Percentiles rank a stretch among this genome's conserved stretches.
phyloP scores from a whole-genome alignment of 2,797 vertebrate species.

The Loris lydekkerianus region DNA sequence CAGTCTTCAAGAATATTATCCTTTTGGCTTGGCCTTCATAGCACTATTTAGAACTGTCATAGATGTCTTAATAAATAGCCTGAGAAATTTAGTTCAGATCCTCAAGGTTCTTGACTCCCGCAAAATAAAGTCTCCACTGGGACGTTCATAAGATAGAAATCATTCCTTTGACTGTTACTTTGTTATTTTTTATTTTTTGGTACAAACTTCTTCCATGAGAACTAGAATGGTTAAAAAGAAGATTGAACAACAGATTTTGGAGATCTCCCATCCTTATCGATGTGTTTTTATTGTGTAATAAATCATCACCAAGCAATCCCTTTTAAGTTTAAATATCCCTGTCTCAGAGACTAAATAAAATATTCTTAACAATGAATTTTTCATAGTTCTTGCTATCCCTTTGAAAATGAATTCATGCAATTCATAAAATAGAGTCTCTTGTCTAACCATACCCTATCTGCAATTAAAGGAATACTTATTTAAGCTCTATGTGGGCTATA shows the following conservation, averaged over 20 bases:
- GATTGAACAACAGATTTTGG: conserved; percentile 1
- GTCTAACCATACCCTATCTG: not conserved
- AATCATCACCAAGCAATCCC: not conserved
- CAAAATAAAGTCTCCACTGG: conserved; percentile 13
- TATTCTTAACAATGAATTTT: not conserved
- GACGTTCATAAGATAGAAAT: conserved; percentile 49
- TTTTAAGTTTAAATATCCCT: not conserved
- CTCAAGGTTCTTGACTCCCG: not conserved
- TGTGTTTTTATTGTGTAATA: not conserved
- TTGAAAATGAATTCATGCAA: conserved; percentile 10
- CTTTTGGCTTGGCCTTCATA: not conserved
- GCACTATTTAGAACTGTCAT: not conserved
- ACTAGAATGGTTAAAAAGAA: not conserved
- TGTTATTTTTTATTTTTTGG: not conserved
- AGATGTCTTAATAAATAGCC: not conserved
- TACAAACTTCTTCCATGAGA: not conserved
- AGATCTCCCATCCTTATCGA: not conserved
- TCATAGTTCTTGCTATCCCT: not conserved
- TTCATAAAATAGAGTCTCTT: not conserved
- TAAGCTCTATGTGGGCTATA: not conserved
- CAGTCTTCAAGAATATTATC: not conserved
- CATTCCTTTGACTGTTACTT: not conserved
- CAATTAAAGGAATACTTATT: not conserved
- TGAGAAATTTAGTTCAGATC: not conserved
- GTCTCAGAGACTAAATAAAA: not conserved